These are phyloP conservation scores for Ginglymostoma cirratum DNA, from an alignment of 2,113 vertebrate species.

Conservation along the genomic window DNA sequence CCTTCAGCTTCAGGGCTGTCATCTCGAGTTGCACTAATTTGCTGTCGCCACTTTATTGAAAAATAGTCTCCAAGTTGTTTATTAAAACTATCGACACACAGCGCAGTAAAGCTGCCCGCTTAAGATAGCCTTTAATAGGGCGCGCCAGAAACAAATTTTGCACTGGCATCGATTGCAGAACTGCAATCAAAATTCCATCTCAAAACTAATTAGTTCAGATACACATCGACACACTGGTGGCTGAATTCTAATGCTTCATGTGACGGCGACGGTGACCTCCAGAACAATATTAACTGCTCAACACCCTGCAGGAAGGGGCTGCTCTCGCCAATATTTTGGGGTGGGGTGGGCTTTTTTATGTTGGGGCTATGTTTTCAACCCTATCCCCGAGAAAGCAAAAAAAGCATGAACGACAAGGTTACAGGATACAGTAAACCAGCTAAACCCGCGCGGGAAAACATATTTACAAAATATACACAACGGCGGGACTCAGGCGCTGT, in stretches of 20 bases:
- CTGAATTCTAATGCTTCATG: conserved; percentile 57
- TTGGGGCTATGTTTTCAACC: too few relatives aligned
- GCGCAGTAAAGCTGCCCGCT: conserved; percentile 80
- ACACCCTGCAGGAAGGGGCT: too few relatives aligned
- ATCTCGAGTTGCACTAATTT: conserved; percentile 79
- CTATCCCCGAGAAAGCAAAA: too few relatives aligned
- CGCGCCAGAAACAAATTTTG: conserved; percentile 92
- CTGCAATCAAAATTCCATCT: conserved; percentile 99
- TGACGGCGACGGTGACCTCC: too few relatives aligned
- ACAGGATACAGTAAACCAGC: neutral
- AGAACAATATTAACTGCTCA: neutral
- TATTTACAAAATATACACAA: neutral
- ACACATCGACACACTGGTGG: conserved; percentile 78
- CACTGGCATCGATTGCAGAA: conserved; percentile 94
- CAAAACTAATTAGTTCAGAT: conserved; percentile 99
- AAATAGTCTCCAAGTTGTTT: conserved; percentile 77
- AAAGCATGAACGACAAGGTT: neutral
- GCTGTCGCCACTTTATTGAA: conserved; percentile 80
- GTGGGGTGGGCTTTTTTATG: too few relatives aligned
- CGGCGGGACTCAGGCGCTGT: neutral
- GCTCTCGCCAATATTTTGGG: too few relatives aligned
- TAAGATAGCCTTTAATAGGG: conserved; percentile 86
- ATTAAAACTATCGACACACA: conserved; percentile 82
- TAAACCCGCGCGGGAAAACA: neutral
- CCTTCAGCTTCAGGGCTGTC: conserved; percentile 69